phyloP scores from a whole-genome alignment of 2,113 vertebrate species.

The Nesospiza acunhae region DNA sequence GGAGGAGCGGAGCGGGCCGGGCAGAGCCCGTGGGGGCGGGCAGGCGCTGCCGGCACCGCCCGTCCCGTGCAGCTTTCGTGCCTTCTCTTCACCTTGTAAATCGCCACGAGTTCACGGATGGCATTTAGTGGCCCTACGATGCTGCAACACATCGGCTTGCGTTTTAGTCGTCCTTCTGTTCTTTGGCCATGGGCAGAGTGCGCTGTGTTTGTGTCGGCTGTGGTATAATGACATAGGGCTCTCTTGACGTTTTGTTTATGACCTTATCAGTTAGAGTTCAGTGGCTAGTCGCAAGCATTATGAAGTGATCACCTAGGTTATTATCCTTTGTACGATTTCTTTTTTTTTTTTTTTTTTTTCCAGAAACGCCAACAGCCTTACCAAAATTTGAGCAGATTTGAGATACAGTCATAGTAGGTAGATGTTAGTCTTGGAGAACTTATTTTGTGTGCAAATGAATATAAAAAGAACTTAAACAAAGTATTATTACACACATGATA shows the following conservation, averaged over 20 bases:
- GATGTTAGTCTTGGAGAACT: conserved; percentile 80
- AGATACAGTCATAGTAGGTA: conserved; percentile 81
- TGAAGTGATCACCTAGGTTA: conserved; percentile 80
- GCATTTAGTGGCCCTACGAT: conserved; percentile 99
- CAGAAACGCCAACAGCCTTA: conserved; percentile 95
- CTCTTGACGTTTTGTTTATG: conserved; percentile 79
- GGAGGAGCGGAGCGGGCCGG: not conserved
- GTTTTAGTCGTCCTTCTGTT: conserved; percentile 85
- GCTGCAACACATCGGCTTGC: conserved; percentile 98
- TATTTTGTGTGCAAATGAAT: conserved; percentile 91
- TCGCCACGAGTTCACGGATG: conserved; percentile 95
- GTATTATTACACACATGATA: conserved; percentile 86
- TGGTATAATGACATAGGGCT: conserved; percentile 76
- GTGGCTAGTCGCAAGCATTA: conserved; percentile 82
- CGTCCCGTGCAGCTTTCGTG: conserved; percentile 85
- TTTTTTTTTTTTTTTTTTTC: conserved; percentile 56
- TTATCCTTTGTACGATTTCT: conserved; percentile 81
- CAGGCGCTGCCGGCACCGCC: not conserved
- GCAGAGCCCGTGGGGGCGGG: not conserved
- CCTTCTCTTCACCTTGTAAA: conserved; percentile 97
- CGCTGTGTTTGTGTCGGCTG: conserved; percentile 79
- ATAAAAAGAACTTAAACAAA: conserved; percentile 84
- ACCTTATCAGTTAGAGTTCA: conserved; percentile 79
- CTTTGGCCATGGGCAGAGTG: conserved; percentile 78
- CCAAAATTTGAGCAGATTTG: conserved; percentile 83